Percentiles rank a stretch among this genome's conserved stretches.
phyloP scores from a whole-genome alignment of 2,888 invertebrate species.

The Dorcus parallelipipedus region DNA sequence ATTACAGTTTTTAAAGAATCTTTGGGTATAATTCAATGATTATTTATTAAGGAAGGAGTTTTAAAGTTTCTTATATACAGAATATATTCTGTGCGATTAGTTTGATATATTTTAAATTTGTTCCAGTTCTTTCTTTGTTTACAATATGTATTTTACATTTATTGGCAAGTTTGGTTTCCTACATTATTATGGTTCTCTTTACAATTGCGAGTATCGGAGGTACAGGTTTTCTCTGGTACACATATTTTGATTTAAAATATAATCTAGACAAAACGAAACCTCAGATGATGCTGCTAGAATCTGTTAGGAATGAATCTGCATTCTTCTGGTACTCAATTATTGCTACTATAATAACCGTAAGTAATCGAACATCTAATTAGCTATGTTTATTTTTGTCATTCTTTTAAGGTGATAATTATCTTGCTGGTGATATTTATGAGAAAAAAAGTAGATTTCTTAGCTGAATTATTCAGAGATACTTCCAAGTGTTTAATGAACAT shows the following conservation, averaged over 20 bases:
- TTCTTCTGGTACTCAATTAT: slow-evolving; percentile 82
- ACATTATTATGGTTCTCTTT: slow-evolving; percentile 81
- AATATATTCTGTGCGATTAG: too few relatives aligned
- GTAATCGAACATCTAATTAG: slow-evolving; percentile 32
- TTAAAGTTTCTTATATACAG: too few relatives aligned
- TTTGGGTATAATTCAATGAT: too few relatives aligned
- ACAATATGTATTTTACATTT: slow-evolving; percentile 82
- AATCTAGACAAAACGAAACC: slow-evolving; percentile 57
- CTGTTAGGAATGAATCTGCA: slow-evolving; percentile 79
- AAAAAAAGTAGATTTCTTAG: slow-evolving; percentile 76
- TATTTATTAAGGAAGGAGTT: too few relatives aligned
- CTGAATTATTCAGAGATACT: slow-evolving; percentile 85
- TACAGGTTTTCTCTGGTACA: slow-evolving; percentile 83
- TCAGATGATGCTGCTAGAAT: slow-evolving; percentile 64
- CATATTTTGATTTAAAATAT: slow-evolving; percentile 73
- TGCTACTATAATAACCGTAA: slow-evolving; percentile 83
- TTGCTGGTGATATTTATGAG: slow-evolving; percentile 73
- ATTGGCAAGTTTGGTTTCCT: slow-evolving; percentile 79
- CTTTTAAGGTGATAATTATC: slow-evolving; percentile 65
- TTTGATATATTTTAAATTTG: slow-evolving; percentile 14
- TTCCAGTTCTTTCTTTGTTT: slow-evolving; percentile 76
- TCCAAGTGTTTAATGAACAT: slow-evolving; percentile 81
- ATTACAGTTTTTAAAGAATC: too few relatives aligned
- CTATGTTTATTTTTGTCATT: slow-evolving; percentile 12
- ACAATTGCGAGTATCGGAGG: slow-evolving; percentile 73